Base-by-base conservation (phyloP, 1,140 invertebrate genomes). In the Dreissena polymorpha region DNA sequence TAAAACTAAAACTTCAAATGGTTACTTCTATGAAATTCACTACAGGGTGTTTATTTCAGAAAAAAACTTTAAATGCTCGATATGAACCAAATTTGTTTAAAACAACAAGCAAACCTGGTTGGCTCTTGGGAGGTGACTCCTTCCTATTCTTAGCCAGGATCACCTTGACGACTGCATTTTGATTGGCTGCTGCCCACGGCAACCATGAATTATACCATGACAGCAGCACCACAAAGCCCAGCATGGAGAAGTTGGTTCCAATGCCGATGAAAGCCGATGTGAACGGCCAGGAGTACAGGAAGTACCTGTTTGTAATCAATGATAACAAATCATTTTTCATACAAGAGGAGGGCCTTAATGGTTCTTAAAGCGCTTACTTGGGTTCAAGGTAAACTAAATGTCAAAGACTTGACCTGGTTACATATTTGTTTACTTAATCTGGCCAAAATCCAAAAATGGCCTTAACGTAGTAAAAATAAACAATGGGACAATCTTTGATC, bases 161-260 rank as follows among this genome's bases (percentile, higher is more conserved):
- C 16, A 78, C 68, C 51, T 57, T 53, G 13, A 78, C 21, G 7
- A 50, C 18, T 51, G 65, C 64, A 39, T 14, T 18, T 0, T 29
- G 53, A 39, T 60, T 21, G n/a, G 53, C 76, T 70, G 51, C 21
- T 68, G 68, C 51, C 50, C 60, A 49, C 55, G 79, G 79, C 13
- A 82, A 74, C 79, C 70, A 68, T 39, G 74, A 82, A 12, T 73
- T 55, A 27, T 82, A 82, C 81, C 81, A 83, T 16, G 73, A 83
- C 73, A 83, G 64, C 39, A 83, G 50, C 6, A 72, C 51, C 27
- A 76, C 69, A 63, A 76, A 83, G 69, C 67, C 70, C 50, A 83
- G 50, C 2, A 69, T 0, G 5, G 70, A 3, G 50, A 83, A 75
- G 49, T 83, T 75, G 53, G 63, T 75, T 16, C n/a, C n/a, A 23